Evolutionary conservation across 2,888 invertebrate species (phyloP).

Genomic region (Eledone cirrhosa): DNA sequence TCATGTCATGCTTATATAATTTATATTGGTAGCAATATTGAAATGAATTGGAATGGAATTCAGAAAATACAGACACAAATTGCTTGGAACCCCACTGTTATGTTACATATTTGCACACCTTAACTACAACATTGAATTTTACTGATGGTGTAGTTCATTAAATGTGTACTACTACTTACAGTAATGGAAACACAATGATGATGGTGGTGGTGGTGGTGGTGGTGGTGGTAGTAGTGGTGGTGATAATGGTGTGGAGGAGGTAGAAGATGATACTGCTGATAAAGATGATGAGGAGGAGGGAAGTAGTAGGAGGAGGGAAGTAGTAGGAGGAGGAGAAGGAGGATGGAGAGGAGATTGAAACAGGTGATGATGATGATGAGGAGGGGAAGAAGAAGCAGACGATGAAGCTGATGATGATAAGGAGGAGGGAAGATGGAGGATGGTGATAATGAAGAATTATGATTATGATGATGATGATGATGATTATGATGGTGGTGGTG

Average conservation of each 20-base stretch:
- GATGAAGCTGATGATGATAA: background rate
- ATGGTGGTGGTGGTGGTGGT: background rate
- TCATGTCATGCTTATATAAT: too few relatives aligned
- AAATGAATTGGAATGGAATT: too few relatives aligned
- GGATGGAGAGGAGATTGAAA: background rate
- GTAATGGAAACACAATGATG: too few relatives aligned
- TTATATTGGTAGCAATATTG: too few relatives aligned
- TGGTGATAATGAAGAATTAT: background rate
- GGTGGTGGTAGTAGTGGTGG: too few relatives aligned
- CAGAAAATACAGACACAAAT: too few relatives aligned
- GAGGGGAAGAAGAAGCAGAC: background rate
- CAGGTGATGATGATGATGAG: background rate
- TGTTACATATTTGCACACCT: too few relatives aligned
- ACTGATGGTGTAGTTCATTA: too few relatives aligned
- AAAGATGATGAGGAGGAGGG: background rate
- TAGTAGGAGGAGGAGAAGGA: conserved; percentile 22
- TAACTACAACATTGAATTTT: too few relatives aligned
- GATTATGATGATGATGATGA: background rate
- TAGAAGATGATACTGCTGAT: background rate
- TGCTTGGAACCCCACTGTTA: too few relatives aligned
- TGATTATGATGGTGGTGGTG: background rate
- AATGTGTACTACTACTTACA: too few relatives aligned
- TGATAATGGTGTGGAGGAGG: background rate
- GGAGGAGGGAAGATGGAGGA: background rate
- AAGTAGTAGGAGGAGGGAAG: conserved; percentile 29